Evolutionary conservation across 2,113 vertebrate genomes (phyloP).

Genomic region (Fregetta grallaria): DNA sequence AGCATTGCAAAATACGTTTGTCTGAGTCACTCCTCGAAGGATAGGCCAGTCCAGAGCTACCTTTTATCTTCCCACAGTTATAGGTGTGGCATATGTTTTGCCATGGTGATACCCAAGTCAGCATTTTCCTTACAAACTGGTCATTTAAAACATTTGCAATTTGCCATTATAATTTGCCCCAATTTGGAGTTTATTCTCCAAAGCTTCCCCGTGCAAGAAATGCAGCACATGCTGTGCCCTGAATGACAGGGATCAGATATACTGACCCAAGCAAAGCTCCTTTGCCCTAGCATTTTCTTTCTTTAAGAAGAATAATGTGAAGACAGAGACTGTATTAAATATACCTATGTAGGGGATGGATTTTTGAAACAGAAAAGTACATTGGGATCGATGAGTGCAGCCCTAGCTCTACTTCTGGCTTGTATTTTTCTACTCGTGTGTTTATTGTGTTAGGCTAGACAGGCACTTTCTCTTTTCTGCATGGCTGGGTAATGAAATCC

Average conservation of each 20-base stretch:
- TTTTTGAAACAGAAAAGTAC: not conserved
- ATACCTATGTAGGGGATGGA: not conserved
- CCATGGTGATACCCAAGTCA: not conserved
- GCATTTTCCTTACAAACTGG: not conserved
- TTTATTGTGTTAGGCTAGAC: conserved; percentile 34
- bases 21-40: not conserved
- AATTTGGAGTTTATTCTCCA: not conserved
- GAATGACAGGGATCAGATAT: not conserved
- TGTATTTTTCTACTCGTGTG: not conserved
- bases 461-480: conserved; percentile 42
- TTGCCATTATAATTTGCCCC: not conserved
- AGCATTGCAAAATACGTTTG: not conserved
- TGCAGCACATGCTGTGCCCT: not conserved
- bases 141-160: not conserved
- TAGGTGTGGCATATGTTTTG: not conserved
- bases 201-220: not conserved
- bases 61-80: not conserved
- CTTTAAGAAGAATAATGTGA: not conserved
- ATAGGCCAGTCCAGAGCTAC: not conserved
- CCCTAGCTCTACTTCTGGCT: not conserved
- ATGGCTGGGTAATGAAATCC: conserved; percentile 50
- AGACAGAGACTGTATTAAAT: not conserved
- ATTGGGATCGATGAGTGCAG: not conserved
- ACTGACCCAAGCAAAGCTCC: not conserved
- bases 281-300: not conserved